Base-by-base conservation (phyloP, 2,113 vertebrate genomes). In the Okapia johnstoni region DNA sequence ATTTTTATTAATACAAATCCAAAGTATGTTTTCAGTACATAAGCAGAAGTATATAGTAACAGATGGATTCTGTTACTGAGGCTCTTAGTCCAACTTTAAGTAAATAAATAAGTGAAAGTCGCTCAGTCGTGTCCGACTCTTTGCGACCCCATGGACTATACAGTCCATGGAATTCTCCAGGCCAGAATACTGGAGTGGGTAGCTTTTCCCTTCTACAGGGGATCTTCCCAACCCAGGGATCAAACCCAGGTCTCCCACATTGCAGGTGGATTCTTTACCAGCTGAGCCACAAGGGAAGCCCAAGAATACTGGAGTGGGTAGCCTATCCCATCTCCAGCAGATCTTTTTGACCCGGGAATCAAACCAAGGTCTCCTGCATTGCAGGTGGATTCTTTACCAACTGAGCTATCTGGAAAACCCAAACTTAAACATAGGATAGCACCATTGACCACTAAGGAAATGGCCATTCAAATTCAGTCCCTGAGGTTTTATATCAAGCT, bases 291-390 rank as follows among this genome's bases (percentile, higher is more conserved):
- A 54, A 54, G 52, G 52, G 52, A 54, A 54, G 52, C 16, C 52
- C 52, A 54, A 19, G 52, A 54, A 54, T 54, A 54, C 16, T 54
- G 52, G 52, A 54, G 52, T 54, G 16, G 52, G 52, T 54, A 54
- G 52, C 16, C 52, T 54, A 54, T 54, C 52, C 17, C 52, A 54
- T 54, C 52, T 54, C 52, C 52, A 54, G 52, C 52, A 54, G 16
- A 54, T 54, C 52, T 54, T 54, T 54, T 54, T 7, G 16, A 54
- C 52, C 52, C 17, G 12, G n/a, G 19, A 70, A 70, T 70, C n/a
- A 0, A 36, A 36, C 19, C 0, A 0, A 0, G 4, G n/a, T 70
- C 63, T 36, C n/a, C n/a, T 70, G 63, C n/a, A 36, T 23, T 36
- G 19, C 17, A 70, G n/a, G 19, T 70, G n/a, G 63, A 70, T 70